These are phyloP conservation scores for Synanthedon tipuliformis DNA, from an alignment of 2,888 invertebrate species.

Conservation along the genomic window DNA sequence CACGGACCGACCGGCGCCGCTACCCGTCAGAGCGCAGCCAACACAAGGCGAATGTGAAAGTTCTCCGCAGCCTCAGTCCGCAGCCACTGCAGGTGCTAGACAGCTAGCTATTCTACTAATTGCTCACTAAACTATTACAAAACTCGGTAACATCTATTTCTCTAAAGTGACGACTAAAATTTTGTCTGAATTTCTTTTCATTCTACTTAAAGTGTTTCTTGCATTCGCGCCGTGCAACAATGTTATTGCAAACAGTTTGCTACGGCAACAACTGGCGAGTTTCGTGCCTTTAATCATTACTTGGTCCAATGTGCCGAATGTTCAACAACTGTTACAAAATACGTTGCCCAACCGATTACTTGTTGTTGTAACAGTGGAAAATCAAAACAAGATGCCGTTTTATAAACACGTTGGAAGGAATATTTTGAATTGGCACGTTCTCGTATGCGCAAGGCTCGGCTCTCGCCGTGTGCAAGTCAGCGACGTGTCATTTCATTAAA, in stretches of 20 bases:
- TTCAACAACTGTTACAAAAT: conserved; percentile 22
- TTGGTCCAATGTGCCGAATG: conserved; percentile 18
- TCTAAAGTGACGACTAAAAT: no score
- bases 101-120: conserved; percentile 34
- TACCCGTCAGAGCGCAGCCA: conserved; percentile 29
- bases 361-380: conserved; percentile 27
- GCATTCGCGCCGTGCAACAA: no score
- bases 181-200: no score
- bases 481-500: conserved; percentile 14
- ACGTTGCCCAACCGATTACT: conserved; percentile 16
- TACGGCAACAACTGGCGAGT: neutral
- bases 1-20: conserved; percentile 2
- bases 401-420: neutral
- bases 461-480: conserved; percentile 19
- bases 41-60: conserved; percentile 64
- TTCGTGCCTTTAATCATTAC: neutral
- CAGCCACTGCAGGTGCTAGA: conserved; percentile 48
- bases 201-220: no score
- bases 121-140: conserved; percentile 14
- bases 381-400: conserved; percentile 3
- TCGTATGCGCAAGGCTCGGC: conserved; percentile 28
- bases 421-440: conserved; percentile 18
- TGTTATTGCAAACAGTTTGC: no score
- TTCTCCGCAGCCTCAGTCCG: conserved; percentile 42
- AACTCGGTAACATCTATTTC: conserved; percentile 1